phyloP scores from a whole-genome alignment of 1,140 invertebrate species.

The Vollenhovia emeryi region DNA sequence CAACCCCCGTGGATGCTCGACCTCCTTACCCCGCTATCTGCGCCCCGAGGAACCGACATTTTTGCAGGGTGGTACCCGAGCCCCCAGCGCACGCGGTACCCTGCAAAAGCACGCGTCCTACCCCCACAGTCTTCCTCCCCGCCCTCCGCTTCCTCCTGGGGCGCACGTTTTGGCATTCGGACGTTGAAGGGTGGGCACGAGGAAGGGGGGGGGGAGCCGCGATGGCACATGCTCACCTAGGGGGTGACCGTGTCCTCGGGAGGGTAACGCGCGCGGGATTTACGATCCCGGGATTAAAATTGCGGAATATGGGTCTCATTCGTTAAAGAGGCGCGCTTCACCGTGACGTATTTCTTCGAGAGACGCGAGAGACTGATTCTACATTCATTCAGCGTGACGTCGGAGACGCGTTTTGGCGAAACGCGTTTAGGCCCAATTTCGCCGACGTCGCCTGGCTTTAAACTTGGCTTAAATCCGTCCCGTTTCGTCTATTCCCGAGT shows the following conservation, averaged over 20 bases:
- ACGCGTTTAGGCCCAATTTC: no score
- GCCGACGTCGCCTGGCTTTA: no score
- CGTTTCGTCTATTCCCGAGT: no score
- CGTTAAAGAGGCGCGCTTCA: no score
- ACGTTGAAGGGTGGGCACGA: constrained; percentile 2
- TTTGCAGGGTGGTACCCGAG: constrained; percentile 47
- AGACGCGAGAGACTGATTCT: no score
- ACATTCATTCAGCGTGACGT: no score
- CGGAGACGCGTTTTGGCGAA: no score
- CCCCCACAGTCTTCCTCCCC: background rate
- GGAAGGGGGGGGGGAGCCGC: background rate
- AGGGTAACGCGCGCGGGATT: no score
- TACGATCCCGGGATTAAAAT: background rate
- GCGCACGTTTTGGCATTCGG: background rate
- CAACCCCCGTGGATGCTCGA: constrained; percentile 58
- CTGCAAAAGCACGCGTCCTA: constrained; percentile 55
- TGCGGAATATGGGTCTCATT: background rate
- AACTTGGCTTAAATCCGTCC: no score
- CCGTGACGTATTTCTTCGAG: no score
- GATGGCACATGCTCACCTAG: background rate
- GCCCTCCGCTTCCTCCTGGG: background rate
- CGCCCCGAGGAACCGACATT: constrained; percentile 53
- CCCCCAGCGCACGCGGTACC: background rate
- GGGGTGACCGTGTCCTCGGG: background rate
- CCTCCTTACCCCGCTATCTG: constrained; percentile 27